Conservation (phyloP, 2,888 invertebrate species). For the Lochmaea capreae region DNA sequence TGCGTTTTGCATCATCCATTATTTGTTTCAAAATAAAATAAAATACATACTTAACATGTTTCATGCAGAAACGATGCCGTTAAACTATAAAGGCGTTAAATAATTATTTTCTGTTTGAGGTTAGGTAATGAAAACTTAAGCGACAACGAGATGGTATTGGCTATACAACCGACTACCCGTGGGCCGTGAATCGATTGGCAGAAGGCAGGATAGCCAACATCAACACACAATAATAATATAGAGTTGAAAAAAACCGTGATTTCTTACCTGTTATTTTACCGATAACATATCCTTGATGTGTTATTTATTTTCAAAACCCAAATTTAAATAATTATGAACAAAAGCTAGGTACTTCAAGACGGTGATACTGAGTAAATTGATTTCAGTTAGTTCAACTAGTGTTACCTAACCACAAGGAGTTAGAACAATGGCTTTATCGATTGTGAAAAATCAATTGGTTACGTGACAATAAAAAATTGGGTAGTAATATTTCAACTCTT, state of each 20-base stretch:
- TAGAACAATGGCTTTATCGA: too few relatives aligned
- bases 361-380: too few relatives aligned
- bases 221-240: neutral
- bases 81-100: slow-evolving; percentile 5
- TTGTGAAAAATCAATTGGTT: too few relatives aligned
- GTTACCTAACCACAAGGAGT: too few relatives aligned
- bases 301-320: too few relatives aligned
- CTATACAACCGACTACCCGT: neutral
- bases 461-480: neutral
- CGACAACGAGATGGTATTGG: neutral
- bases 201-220: neutral
- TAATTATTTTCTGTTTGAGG: slow-evolving; percentile 5
- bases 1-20: slow-evolving; percentile 60
- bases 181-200: neutral
- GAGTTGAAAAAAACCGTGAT: neutral
- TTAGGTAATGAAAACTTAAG: slow-evolving; percentile 2
- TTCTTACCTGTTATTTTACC: neutral
- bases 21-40: slow-evolving; percentile 39
- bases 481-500: too few relatives aligned
- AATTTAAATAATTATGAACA: too few relatives aligned
- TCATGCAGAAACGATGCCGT: slow-evolving; percentile 5
- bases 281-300: too few relatives aligned
- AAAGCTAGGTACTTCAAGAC: too few relatives aligned
- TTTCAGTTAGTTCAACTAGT: too few relatives aligned
- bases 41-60: slow-evolving; percentile 12